Base-by-base conservation (phyloP, 1,140 invertebrate genomes). In the Lordiphosa stackelbergi region DNA sequence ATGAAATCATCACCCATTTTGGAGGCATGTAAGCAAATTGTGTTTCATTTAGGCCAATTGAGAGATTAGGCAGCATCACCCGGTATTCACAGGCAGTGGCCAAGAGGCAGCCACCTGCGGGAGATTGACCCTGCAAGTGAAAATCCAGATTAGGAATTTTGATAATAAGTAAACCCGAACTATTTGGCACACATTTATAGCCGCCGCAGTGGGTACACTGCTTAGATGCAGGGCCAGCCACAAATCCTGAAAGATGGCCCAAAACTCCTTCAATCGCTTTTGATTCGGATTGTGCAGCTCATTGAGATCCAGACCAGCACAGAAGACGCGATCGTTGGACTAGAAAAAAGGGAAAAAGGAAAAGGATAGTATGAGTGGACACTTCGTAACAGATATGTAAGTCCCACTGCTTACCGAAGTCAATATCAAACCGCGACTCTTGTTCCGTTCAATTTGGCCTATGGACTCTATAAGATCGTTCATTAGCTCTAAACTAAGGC, bases 271-370 rank as follows among this genome's bases (percentile, higher is more conserved):
- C 0, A 92, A 84, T 69, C 93, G 90, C 37, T 93, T 91, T 36
- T 89, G 71, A 52, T 95, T 90, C 0, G 93, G 91, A 78, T 95
- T 93, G 72, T 95, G 94, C 92, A 97, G 93, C 89, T 97, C 95
- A 87, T 93, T 91, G 9, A 97, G 94, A 75, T 97, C 96, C n/a
- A 97, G 87, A 6, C 96, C 95, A 48, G 92, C 95, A 45, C 92
- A 93, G 85, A 96, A 97, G 19, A 96, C 90, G 49, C 90, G 93
- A 41, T 93, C 91, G 11, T 92, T 90, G 16, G 91, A 88, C 93
- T 94, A 16, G 89, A 47, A 13, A 36, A 31, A 9, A n/a, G n/a
- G n/a, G n/a, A n/a, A n/a, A 9, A 0, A 94, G 16, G 89, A 43
- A 13, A 34, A 38, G n/a, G 12, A 0, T 4, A 19, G 0, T 8